Evolutionary conservation across 2,888 invertebrate species (phyloP).

Genomic region (Caenorhabditis uteleia): DNA sequence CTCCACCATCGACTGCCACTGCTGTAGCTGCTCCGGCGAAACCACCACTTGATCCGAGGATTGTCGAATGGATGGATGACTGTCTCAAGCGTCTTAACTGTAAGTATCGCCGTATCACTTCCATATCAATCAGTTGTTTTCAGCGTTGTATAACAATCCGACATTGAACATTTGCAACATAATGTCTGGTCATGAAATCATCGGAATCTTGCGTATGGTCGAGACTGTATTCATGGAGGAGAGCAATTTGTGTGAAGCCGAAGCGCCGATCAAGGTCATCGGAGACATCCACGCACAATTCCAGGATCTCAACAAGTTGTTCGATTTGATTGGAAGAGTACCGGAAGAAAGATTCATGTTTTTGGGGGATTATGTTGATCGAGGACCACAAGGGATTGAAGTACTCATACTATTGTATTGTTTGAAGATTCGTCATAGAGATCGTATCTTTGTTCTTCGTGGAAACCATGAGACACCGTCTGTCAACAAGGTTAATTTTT

Average conservation of each 20-base stretch:
- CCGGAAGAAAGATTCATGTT: conserved; percentile 58
- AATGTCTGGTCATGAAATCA: conserved; percentile 49
- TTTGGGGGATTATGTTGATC: conserved; percentile 63
- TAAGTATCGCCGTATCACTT: conserved; percentile 2
- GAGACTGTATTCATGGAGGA: conserved; percentile 52
- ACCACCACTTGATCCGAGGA: conserved; percentile 5
- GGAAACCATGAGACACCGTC: conserved; percentile 65
- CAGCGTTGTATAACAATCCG: conserved; percentile 45
- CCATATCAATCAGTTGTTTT: not conserved
- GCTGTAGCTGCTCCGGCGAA: not conserved
- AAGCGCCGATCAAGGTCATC: conserved; percentile 62
- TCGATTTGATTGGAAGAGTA: conserved; percentile 61
- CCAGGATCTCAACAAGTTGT: conserved; percentile 57
- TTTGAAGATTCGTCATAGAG: conserved; percentile 59
- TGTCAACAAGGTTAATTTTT: conserved; percentile 45
- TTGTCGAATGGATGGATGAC: conserved; percentile 53
- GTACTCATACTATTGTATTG: conserved; percentile 55
- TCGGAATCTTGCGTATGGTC: conserved; percentile 39
- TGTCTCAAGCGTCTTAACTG: conserved; percentile 49
- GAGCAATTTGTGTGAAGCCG: conserved; percentile 52
- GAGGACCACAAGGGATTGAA: conserved; percentile 63
- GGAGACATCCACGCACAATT: conserved; percentile 64
- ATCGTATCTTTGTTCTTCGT: conserved; percentile 55
- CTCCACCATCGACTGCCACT: not conserved
- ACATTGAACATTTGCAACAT: conserved; percentile 44